A percentile compares a stretch with the other conserved stretches of the same genome.
These are phyloP conservation scores for Pygathrix nemaeus DNA, from an alignment of 2,113 vertebrate species.

Conservation along the genomic window DNA sequence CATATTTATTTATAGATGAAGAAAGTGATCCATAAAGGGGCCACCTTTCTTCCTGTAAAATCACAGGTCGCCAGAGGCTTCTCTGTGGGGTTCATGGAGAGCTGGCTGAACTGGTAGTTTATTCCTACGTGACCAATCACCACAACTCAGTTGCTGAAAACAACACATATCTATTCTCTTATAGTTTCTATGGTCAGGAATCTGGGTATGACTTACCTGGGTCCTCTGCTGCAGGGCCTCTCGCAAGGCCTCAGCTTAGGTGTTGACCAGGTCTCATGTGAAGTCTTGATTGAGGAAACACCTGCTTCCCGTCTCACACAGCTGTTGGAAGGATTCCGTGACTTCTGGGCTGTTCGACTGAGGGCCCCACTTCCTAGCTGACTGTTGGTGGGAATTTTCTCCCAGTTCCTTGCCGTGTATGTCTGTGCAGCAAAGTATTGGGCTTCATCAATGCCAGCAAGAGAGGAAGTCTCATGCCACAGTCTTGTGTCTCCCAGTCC, in stretches of 20 bases:
- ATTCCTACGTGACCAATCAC: not conserved
- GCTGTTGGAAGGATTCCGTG: not conserved
- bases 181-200: not conserved
- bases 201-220: not conserved
- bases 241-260: not conserved
- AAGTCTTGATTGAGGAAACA: not conserved
- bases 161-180: not conserved
- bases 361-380: not conserved
- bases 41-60: not conserved
- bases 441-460: not conserved
- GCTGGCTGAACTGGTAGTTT: not conserved
- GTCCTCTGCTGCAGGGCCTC: not conserved
- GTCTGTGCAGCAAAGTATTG: not conserved
- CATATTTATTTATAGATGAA: not conserved
- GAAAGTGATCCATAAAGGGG: not conserved
- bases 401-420: not conserved
- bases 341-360: not conserved
- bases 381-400: not conserved
- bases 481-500: not conserved
- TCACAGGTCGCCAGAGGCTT: not conserved
- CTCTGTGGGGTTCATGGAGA: not conserved
- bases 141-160: not conserved
- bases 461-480: not conserved
- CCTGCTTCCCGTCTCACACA: not conserved
- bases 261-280: not conserved